Base-by-base conservation (phyloP, 2,113 vertebrate species). In the Notothenia rossii region DNA sequence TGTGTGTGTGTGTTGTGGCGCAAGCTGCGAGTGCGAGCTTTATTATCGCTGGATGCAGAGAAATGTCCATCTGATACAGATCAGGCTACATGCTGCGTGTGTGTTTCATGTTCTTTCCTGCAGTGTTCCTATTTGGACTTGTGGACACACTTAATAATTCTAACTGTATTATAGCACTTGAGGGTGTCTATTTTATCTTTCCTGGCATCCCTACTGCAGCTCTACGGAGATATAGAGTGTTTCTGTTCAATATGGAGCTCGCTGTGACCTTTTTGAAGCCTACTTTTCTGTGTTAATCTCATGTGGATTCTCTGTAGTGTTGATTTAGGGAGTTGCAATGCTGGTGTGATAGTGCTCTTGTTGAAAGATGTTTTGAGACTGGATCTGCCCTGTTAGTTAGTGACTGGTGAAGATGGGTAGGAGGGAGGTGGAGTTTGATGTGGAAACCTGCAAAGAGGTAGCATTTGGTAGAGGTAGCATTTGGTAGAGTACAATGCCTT, bases 81-180 rank as follows among this genome's bases (percentile, higher is more conserved):
- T 0, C 36, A 40, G 36, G 36, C 36, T 40, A 7, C 36, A 40
- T 7, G 36, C 36, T 40, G 9, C 46, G 56, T 67, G 62, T 58
- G 12, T 66, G 49, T 22, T 40, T 64, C 40, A 55, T 22, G 10
- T 17, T n/a, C 22, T 14, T 22, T 5, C 61, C 72, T 25, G 63
- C 54, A 33, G 53, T 55, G 46, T 2, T 68, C 14, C 50, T 81
- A 51, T 72, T n/a, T 53, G 75, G 72, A 78, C 76, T 73, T 60
- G 50, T 76, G 55, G 67, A 83, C 48, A 76, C 54, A 36, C 72
- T 77, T 77, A n/a, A 20, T 56, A 22, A 69, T 67, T 54, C 59
- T 5, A 55, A 45, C 75, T 56, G 65, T 10, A 7, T 20, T 12
- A 7, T 25, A 40, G 46, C 65, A 83, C 61, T 58, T 64, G 20